Evolutionary conservation across 2,888 invertebrate species (phyloP), one percentile per base, ranked within the genome.

Genomic region (Ptilodon capucinus): DNA sequence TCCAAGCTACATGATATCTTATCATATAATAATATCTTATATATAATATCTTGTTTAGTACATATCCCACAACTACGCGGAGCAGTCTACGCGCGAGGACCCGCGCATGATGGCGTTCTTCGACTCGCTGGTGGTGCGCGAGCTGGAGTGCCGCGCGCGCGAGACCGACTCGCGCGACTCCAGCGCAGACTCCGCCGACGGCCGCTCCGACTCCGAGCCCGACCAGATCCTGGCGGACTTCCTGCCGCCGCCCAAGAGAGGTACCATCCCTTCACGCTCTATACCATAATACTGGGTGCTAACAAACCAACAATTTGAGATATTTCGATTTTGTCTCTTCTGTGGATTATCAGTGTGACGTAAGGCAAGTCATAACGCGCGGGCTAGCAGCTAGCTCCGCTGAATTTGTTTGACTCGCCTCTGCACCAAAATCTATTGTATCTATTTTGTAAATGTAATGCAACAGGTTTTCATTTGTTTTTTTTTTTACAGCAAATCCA

Each of bases 61-160:
- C 65, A 95, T 96, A 84, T 94, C 96, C 0, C 97, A 97, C 82
- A 97, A 98, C 84, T 97, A 97, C 77, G 95, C 95, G 68, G 95
- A 96, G 60, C 95, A 97, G 69, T 97, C 97, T 7, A 97, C 95
- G 0, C 93, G 94, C 44, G 98, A 98, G 83, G 98, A 98, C 84
- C 95, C 97, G 0, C 93, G 97, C 44, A 98, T 98, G 98, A 96
- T 98, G 95, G 98, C 98, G 23, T 98, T 98, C 89, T 98, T 98
- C 74, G 98, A 98, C 88, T 96, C 97, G 9, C 88, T 98, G 17
- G 96, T 98, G 21, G 97, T 98, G 79, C 93, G 97, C 35, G 98
- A 98, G 80, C 93, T 97, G 54, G 97, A 97, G 85, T 96, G 95
- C 92, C 91, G 93, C 41, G 93, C 66, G 0, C 82, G 84, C 74